A percentile compares a stretch with the other conserved stretches of the same genome.
Conservation (phyloP, 2,888 invertebrate genomes). For the Acleris emargana region DNA sequence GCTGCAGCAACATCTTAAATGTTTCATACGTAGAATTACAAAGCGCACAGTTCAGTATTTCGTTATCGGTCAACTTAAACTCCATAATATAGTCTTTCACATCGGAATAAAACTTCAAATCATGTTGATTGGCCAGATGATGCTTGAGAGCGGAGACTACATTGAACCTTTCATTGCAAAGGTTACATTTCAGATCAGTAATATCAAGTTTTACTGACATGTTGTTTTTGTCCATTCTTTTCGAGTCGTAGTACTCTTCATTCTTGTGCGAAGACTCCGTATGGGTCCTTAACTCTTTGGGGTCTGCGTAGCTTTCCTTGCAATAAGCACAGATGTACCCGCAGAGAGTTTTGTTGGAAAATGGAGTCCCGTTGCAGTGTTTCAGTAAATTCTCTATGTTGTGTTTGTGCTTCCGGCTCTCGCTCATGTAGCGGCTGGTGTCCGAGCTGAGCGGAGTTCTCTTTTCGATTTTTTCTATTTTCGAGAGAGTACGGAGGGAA, state of each 20-base stretch:
- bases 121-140: slow-evolving; percentile 61
- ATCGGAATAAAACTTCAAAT: slow-evolving; percentile 64
- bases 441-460: slow-evolving; percentile 27
- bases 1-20: slow-evolving; percentile 71
- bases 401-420: slow-evolving; percentile 59
- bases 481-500: slow-evolving; percentile 50
- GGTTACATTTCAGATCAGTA: slow-evolving; percentile 61
- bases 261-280: slow-evolving; percentile 51
- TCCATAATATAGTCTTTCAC: slow-evolving; percentile 67
- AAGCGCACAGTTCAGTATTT: slow-evolving; percentile 64
- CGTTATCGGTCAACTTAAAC: slow-evolving; percentile 61
- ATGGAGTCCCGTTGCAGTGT: slow-evolving; percentile 72
- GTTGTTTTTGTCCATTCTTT: slow-evolving; percentile 63
- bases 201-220: slow-evolving; percentile 73
- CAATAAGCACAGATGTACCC: slow-evolving; percentile 70
- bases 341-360: slow-evolving; percentile 64
- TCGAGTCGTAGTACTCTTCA: slow-evolving; percentile 53
- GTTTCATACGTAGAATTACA: slow-evolving; percentile 70
- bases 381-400: slow-evolving; percentile 67
- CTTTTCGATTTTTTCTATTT: slow-evolving; percentile 52
- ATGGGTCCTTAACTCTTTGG: slow-evolving; percentile 55
- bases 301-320: slow-evolving; percentile 54
- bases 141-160: slow-evolving; percentile 57
- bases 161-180: slow-evolving; percentile 53
- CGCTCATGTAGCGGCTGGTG: slow-evolving; percentile 48